These are phyloP conservation scores for Peromyscus attwateri DNA, from an alignment of 2,797 vertebrate species.

Conservation along the genomic window DNA sequence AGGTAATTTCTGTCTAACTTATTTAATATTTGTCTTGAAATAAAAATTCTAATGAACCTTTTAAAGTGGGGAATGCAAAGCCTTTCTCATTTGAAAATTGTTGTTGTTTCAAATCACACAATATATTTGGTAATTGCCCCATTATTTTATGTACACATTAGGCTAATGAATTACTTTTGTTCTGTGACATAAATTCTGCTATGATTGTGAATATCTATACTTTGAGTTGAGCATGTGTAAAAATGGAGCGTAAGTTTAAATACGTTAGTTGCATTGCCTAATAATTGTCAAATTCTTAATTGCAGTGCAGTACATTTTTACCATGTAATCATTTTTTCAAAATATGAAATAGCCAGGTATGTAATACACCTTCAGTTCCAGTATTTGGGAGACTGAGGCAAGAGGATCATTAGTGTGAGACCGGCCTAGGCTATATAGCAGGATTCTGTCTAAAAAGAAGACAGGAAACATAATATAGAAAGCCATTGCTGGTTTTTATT, in stretches of 20 bases:
- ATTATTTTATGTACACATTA: conserved; percentile 32
- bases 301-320: not conserved
- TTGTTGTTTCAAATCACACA: conserved; percentile 30
- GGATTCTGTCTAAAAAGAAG: not conserved
- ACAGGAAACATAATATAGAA: not conserved
- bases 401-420: not conserved
- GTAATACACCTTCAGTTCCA: not conserved
- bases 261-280: conserved; percentile 7
- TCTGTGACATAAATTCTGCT: conserved; percentile 47
- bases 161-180: conserved; percentile 5
- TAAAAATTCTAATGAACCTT: conserved; percentile 30
- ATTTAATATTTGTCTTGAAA: conserved; percentile 35
- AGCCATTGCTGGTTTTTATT: conserved; percentile 47
- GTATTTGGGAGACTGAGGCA: not conserved
- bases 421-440: not conserved
- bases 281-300: conserved; percentile 9
- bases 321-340: not conserved
- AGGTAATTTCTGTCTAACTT: conserved; percentile 88
- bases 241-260: conserved; percentile 34
- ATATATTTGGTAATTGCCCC: conserved; percentile 30
- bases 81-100: conserved; percentile 50
- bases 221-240: conserved; percentile 49
- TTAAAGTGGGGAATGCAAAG: conserved; percentile 6
- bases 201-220: not conserved
- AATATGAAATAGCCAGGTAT: not conserved